Base-by-base conservation (phyloP, 1,140 invertebrate genomes). In the Drosophila trapezifrons region DNA sequence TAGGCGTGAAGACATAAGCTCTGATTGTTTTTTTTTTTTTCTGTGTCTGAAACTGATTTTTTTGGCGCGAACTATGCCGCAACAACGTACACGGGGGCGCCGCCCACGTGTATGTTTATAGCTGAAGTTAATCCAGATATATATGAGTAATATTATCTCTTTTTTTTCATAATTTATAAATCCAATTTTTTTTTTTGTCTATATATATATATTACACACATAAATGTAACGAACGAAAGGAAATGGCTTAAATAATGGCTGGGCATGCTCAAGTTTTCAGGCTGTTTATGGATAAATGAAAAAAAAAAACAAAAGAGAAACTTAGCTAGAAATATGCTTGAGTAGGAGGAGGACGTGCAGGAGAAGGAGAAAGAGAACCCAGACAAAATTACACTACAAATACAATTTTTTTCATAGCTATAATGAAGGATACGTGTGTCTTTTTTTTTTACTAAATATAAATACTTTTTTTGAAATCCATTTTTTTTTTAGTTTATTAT, bases 161-260 rank as follows among this genome's bases (percentile, higher is more conserved):
- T 85, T 85, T 85, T 86, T 86, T 86, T 82, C 76, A 79, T 86
- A 79, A 86, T 83, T 87, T 83, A 86, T 75, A 85, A 67, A 84
- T 65, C 51, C 42, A 64, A 56, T 77, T 75, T 83, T 84, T 84
- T 85, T 84, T 32, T 32, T 22, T 22, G 70, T 72, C 67, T 71
- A 67, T 76, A 45, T 71, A 78, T 52, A 59, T 52, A 70, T 52
- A 62, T 29, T 29, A 29, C 27, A 29, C 17, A 35, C 12, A 58
- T 63, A 70, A 32, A 62, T 22, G n/a, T 51, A 52, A 66, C 43
- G 38, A 71, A 72, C 43, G 69, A 35, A 52, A 15, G 29, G 29
- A 52, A 72, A 58, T 27, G 67, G 67, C 46, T 67, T 54, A 66
- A 66, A 25, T 4, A 52, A 52, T 35, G 60, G 52, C 66, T 72